Base-by-base conservation (phyloP, 2,888 invertebrate species). In the Odontothrips loti region DNA sequence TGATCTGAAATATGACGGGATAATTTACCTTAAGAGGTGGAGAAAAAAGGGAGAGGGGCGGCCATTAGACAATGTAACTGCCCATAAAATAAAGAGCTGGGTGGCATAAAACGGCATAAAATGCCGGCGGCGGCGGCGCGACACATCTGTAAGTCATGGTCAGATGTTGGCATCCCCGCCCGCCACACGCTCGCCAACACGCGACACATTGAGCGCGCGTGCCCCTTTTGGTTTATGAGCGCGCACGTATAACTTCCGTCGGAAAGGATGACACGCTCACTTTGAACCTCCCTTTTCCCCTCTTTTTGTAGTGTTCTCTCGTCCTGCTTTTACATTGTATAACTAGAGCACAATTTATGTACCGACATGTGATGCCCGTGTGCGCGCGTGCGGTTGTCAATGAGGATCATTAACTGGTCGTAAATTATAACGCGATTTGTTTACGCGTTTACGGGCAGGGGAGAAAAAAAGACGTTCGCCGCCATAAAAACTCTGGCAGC, bases 291-390 rank as follows among this genome's bases (percentile, higher is more conserved):
- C 51, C 27, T 47, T 51, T 10, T 29, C 29, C n/a, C 2, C 75
- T 68, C 6, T 23, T 68, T n/a, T 68, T 68, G n/a, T n/a, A n/a
- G n/a, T n/a, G n/a, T n/a, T 68, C 75, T 68, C 75, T n/a, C 27
- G n/a, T 68, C 34, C 29, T 47, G 20, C 20, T 1, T 29, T 23
- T 1, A 63, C 58, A 63, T 58, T 80, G n/a, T 29, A 6, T 43
- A 80, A 83, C 83, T 82, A 83, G 82, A 80, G 81, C 81, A 81
- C 82, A 79, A 83, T 83, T 82, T 83, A 83, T 82, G 82, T 83
- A 82, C 83, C 80, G 82, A 83, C 83, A 83, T 82, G 82, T 83
- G 83, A 82, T 82, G 82, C 63, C n/a, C n/a, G n/a, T n/a, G n/a
- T n/a, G 51, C 81, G 78, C 82, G 68, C 79, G 78, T 80, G 81